These are phyloP conservation scores for Pyrgus malvae DNA, from an alignment of 2,888 invertebrate genomes.

Conservation along the genomic window DNA sequence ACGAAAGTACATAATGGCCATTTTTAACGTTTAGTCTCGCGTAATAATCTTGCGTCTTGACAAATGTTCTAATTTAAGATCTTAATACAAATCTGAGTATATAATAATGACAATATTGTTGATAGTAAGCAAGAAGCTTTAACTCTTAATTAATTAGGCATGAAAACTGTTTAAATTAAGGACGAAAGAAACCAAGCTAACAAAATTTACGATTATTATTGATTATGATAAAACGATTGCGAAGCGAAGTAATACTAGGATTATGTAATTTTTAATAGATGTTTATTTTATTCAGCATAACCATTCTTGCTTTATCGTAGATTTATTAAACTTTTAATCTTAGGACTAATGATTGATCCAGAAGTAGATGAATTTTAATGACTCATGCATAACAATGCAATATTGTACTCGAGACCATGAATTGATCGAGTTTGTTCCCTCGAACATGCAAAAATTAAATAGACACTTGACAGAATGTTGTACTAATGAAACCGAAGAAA, in stretches of 20 bases:
- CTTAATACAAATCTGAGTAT: neutral
- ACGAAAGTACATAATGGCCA: no score
- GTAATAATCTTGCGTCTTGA: no score
- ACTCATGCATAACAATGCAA: slow-evolving; percentile 24
- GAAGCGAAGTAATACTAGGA: no score
- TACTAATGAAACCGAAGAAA: slow-evolving; percentile 17
- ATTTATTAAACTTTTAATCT: slow-evolving; percentile 11
- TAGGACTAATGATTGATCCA: slow-evolving; percentile 12
- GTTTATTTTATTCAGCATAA: slow-evolving; percentile 10
- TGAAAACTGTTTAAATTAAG: no score
- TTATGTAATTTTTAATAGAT: no score
- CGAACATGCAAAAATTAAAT: slow-evolving; percentile 26
- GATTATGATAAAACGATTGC: slow-evolving; percentile 2
- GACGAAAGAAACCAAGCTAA: no score
- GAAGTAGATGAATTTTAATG: slow-evolving; percentile 6
- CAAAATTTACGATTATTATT: no score
- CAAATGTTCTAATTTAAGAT: no score
- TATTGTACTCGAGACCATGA: slow-evolving; percentile 15
- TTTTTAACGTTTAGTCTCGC: no score
- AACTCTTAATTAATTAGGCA: slow-evolving; percentile 5
- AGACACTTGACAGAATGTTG: slow-evolving; percentile 24
- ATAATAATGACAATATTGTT: neutral
- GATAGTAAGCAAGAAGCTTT: slow-evolving; percentile 23
- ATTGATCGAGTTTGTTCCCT: slow-evolving; percentile 6
- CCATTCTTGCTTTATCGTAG: neutral